Conservation (phyloP, 2,113 vertebrate species). For the Australoheros scitulus region DNA sequence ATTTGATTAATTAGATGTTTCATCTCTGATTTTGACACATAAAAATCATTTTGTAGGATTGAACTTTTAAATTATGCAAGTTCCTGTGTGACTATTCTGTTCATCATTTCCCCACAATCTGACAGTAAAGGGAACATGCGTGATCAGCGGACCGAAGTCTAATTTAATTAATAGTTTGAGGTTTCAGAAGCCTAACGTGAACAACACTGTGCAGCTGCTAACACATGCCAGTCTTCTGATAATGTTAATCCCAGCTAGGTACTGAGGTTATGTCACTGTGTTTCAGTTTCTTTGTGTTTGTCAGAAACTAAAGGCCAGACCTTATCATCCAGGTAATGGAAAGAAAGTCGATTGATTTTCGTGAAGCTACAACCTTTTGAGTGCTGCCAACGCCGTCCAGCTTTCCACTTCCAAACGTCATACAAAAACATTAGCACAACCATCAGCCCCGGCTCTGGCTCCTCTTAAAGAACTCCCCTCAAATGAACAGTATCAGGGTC, state of each 20-base stretch:
- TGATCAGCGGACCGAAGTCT: neutral
- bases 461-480: neutral
- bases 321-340: slow-evolving; percentile 7
- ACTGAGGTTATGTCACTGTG: neutral
- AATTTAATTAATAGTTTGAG: neutral
- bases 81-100: neutral
- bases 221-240: neutral
- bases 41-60: too few relatives aligned
- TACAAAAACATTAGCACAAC: neutral
- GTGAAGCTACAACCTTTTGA: neutral
- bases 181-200: neutral
- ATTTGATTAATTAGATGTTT: neutral
- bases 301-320: slow-evolving; percentile 11
- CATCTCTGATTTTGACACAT: neutral
- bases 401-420: neutral
- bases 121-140: neutral
- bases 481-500: neutral
- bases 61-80: neutral
- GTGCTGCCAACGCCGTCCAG: neutral
- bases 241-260: neutral
- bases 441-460: neutral
- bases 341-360: slow-evolving; percentile 1
- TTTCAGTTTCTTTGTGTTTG: neutral
- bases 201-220: neutral
- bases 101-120: neutral